These are phyloP conservation scores for Stenodera caucasica DNA, from an alignment of 2,888 invertebrate species.

Conservation along the genomic window DNA sequence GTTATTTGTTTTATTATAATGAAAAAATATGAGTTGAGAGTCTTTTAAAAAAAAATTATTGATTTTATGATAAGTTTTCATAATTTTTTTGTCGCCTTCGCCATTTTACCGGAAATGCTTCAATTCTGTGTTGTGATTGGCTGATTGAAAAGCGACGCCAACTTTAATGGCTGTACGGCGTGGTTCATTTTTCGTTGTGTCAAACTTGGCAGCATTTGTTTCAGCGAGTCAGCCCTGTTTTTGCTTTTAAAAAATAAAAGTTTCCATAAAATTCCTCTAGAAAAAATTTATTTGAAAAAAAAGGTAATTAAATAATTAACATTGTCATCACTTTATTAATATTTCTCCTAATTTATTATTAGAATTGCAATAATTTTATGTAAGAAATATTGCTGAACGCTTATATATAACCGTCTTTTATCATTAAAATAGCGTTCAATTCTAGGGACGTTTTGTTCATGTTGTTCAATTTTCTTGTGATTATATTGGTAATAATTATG, in stretches of 20 bases:
- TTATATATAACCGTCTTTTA: conserved; percentile 12
- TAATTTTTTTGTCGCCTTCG: background rate
- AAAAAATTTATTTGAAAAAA: conserved; percentile 40
- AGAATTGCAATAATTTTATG: conserved; percentile 4
- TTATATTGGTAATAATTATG: conserved; percentile 26
- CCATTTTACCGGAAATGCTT: conserved; percentile 18
- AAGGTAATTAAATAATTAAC: conserved; percentile 46
- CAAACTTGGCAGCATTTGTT: conserved; percentile 57
- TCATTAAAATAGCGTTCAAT: conserved; percentile 31
- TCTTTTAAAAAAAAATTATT: no score
- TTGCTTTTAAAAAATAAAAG: conserved; percentile 51
- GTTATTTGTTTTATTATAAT: no score
- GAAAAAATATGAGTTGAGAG: no score
- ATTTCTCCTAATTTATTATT: conserved; percentile 7
- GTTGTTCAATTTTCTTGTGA: conserved; percentile 28
- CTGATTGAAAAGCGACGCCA: conserved; percentile 11
- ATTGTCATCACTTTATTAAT: conserved; percentile 19
- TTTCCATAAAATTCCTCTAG: conserved; percentile 53
- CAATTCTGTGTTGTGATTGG: conserved; percentile 14
- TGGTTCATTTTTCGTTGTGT: conserved; percentile 37
- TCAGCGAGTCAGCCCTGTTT: conserved; percentile 54
- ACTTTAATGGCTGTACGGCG: conserved; percentile 13
- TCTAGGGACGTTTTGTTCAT: conserved; percentile 45
- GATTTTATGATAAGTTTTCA: background rate
- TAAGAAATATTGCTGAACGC: conserved; percentile 12